Conservation (phyloP, 2,113 vertebrate genomes). For the Pogonocichla stellata region DNA sequence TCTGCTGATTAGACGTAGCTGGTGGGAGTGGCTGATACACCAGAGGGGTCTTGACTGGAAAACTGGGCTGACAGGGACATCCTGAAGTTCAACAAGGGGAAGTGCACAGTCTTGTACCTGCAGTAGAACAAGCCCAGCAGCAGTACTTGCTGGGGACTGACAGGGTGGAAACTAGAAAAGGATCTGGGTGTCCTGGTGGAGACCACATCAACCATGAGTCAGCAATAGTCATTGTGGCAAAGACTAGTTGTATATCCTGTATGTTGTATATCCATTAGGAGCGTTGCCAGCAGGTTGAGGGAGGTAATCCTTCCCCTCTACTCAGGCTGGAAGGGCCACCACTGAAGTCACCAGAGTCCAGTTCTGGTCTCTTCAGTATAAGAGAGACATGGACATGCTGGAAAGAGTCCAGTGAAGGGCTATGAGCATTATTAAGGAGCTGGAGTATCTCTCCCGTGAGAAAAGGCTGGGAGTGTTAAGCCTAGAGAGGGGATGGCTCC, state of each 20-base stretch:
- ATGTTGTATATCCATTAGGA: background rate
- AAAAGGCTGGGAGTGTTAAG: background rate
- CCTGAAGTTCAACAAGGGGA: background rate
- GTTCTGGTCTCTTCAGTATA: background rate
- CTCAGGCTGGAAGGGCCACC: background rate
- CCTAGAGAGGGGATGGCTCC: background rate
- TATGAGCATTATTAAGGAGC: background rate
- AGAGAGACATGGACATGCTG: background rate
- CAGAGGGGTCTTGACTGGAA: background rate
- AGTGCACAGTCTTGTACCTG: background rate
- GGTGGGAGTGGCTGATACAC: background rate
- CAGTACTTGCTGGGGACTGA: background rate
- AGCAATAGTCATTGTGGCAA: background rate
- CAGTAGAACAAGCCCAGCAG: background rate
- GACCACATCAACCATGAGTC: background rate
- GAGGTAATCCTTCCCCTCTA: background rate
- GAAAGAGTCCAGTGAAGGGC: background rate
- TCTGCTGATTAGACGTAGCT: background rate
- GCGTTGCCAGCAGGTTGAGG: background rate
- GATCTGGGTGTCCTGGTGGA: background rate
- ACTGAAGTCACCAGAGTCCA: background rate
- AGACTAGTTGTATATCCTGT: background rate
- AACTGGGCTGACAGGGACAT: background rate
- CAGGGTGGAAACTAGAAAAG: background rate
- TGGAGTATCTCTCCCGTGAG: background rate